A percentile compares a stretch with the other conserved stretches of the same genome.
Evolutionary conservation across 2,797 vertebrate genomes (phyloP).

Genomic region (Cuniculus paca): DNA sequence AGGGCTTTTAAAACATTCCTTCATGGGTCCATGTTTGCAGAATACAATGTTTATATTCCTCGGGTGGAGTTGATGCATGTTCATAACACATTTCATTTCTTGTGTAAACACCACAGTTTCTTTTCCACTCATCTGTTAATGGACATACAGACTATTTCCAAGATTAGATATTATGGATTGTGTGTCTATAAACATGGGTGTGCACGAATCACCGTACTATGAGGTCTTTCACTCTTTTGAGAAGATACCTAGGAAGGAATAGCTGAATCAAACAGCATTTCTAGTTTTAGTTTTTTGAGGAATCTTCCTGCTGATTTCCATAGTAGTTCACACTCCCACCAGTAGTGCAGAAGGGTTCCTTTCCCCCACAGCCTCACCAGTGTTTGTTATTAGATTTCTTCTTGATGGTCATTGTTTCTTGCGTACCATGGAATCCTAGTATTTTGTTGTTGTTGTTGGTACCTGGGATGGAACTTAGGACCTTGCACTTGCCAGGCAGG

Average conservation of each 20-base stretch:
- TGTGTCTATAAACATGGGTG: not conserved
- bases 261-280: not conserved
- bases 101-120: not conserved
- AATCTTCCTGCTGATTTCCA: not conserved
- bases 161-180: not conserved
- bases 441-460: too few relatives aligned
- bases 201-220: not conserved
- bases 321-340: not conserved
- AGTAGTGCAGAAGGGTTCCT: not conserved
- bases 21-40: not conserved
- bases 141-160: not conserved
- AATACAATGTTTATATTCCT: not conserved
- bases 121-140: not conserved
- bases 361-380: not conserved
- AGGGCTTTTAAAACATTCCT: not conserved
- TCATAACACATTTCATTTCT: not conserved
- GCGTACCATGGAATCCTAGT: not conserved
- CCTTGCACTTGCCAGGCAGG: too few relatives aligned
- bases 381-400: too few relatives aligned
- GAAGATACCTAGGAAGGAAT: not conserved
- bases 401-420: not conserved
- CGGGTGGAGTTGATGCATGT: not conserved
- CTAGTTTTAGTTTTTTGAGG: not conserved
- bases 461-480: too few relatives aligned
- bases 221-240: not conserved